Percentiles rank a stretch among this genome's conserved stretches.
phyloP scores from a whole-genome alignment of 30 jellyfish, hydroid and myxozoan genomes.

The Sanderia malayensis region DNA sequence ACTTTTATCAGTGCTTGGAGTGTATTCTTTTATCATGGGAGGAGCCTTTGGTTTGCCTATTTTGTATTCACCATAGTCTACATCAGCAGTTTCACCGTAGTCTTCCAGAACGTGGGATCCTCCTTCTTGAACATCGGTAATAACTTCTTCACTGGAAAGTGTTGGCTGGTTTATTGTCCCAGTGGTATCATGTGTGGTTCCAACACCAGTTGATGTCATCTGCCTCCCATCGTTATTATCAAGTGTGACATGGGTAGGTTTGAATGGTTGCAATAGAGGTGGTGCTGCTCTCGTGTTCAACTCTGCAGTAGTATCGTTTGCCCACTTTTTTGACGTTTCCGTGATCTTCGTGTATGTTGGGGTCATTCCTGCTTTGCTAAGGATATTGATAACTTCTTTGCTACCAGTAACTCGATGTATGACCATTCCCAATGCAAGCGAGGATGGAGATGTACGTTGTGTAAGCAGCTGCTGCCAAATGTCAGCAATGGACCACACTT shows the following conservation, averaged over 20 bases:
- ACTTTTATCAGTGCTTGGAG: constrained; percentile 23
- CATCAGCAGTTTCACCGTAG: constrained; percentile 18
- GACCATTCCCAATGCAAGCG: constrained; percentile 14
- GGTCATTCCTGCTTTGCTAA: no score
- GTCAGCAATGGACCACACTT: constrained; percentile 14
- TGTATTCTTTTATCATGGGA: constrained; percentile 22
- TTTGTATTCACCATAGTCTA: constrained; percentile 17
- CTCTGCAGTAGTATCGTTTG: constrained; percentile 15
- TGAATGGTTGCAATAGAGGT: constrained; percentile 19
- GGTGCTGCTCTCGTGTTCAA: constrained; percentile 15
- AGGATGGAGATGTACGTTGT: constrained; percentile 6
- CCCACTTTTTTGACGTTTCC: constrained; percentile 19
- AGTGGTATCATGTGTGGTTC: constrained; percentile 15
- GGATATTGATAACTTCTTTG: constrained; percentile 10
- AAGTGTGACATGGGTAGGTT: constrained; percentile 18
- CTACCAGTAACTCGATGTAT: constrained; percentile 27
- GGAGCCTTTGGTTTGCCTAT: constrained; percentile 25
- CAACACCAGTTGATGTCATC: constrained; percentile 14
- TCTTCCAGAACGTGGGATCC: constrained; percentile 3
- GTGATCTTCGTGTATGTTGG: no score
- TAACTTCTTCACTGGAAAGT: constrained; percentile 5
- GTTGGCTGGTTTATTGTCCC: constrained; percentile 16
- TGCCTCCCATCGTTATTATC: constrained; percentile 18
- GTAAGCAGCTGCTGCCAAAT: constrained; percentile 27
- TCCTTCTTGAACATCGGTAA: constrained; percentile 7